Conservation (phyloP, 2,113 vertebrate species). For the Dascyllus trimaculatus region DNA sequence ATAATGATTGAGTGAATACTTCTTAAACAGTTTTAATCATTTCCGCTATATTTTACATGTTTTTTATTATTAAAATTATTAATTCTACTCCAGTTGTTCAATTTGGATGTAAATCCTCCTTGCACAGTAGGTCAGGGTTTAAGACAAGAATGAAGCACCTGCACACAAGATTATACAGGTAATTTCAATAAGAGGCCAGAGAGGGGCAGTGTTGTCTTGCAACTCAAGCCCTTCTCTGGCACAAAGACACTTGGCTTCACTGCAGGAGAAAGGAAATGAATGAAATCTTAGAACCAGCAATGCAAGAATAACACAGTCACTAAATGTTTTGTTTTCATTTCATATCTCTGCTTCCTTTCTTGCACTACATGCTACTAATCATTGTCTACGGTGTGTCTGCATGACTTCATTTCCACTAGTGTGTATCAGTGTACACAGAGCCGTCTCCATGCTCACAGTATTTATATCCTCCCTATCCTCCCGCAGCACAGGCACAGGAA, state of each 20-base stretch:
- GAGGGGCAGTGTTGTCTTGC: constrained; percentile 40
- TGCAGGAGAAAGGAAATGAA: not conserved
- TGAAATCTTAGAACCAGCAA: not conserved
- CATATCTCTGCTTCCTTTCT: not conserved
- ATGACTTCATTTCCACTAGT: constrained; percentile 16
- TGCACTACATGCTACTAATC: not conserved
- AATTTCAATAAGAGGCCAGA: constrained; percentile 25
- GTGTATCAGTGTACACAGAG: constrained; percentile 35
- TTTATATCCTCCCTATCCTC: constrained; percentile 67
- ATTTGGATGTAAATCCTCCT: not conserved
- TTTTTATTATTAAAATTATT: not conserved
- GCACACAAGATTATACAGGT: not conserved
- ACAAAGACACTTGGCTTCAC: not conserved
- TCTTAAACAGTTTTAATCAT: too few species aligned
- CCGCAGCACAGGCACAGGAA: constrained; percentile 62
- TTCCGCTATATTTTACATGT: too few species aligned
- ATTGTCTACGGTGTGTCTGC: not conserved
- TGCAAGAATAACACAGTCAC: not conserved
- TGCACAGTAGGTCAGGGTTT: not conserved
- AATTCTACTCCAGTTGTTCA: not conserved
- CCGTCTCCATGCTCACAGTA: constrained; percentile 55
- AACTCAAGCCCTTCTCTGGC: not conserved
- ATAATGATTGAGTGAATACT: too few species aligned
- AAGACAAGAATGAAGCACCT: not conserved
- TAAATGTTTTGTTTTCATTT: not conserved